Percentiles rank a stretch among this genome's conserved stretches.
Conservation (phyloP, 1,140 invertebrate species). For the Helicorthomorpha holstii region DNA sequence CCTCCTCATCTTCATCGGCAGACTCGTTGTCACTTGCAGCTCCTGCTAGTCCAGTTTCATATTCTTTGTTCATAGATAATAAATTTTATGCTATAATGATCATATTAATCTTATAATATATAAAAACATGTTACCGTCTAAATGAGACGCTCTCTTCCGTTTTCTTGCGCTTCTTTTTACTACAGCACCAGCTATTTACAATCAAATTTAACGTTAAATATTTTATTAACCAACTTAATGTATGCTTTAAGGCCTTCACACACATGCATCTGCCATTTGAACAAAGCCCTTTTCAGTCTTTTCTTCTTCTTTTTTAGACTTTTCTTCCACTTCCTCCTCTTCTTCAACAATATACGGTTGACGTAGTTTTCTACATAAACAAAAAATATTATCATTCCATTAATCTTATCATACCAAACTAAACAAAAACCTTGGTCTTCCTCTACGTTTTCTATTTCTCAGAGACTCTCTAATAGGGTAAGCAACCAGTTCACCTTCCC, state of each 20-base stretch:
- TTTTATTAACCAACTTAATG: background rate
- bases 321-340: too few species aligned
- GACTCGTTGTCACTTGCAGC: conserved; percentile 9
- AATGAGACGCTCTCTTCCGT: conserved; percentile 19
- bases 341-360: too few species aligned
- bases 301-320: conserved; percentile 6
- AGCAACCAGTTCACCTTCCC: conserved; percentile 24
- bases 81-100: too few species aligned
- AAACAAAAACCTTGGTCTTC: conserved; percentile 20
- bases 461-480: conserved; percentile 19
- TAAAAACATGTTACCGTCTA: conserved; percentile 18
- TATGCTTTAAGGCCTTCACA: background rate
- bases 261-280: conserved; percentile 20
- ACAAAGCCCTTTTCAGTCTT: conserved; percentile 19
- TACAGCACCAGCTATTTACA: conserved; percentile 19
- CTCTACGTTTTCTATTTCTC: conserved; percentile 17
- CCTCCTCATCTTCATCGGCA: conserved; percentile 5
- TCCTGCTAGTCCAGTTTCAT: conserved; percentile 13
- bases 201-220: background rate
- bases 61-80: too few species aligned
- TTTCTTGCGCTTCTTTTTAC: conserved; percentile 23
- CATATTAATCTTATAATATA: too few species aligned
- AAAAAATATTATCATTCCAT: background rate
- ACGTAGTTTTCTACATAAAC: too few species aligned
- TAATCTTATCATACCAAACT: too few species aligned